Evolutionary conservation across 2,888 invertebrate genomes (phyloP), one percentile per base, ranked within the genome.

Genomic region (Lasioglossum zephyrum): DNA sequence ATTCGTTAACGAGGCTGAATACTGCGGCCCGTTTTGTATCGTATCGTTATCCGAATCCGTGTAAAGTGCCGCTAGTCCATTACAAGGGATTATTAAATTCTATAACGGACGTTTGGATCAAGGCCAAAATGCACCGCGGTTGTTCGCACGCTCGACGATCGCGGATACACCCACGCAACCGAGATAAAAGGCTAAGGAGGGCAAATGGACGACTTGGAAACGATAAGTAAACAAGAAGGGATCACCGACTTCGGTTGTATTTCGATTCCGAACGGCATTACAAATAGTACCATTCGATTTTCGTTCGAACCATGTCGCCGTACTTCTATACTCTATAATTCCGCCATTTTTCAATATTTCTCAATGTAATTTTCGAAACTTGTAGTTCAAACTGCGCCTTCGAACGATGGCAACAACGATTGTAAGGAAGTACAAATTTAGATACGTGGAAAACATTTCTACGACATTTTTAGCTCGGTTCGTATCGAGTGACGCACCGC

Each of bases 51-150:
- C 81, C 79, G 79, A 76, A 81, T 69, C 72, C 72, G 76, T 63
- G 79, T 78, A 83, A 88, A 89, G 88, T 78, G 84, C 82, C 63
- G 57, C 53, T 44, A 79, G 86, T 84, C 86, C 86, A 86, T 89
- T 88, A 83, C 80, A 81, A 76, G 86, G 85, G 87, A 90, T 90
- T 90, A 90, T 90, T 90, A 90, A 90, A 90, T 88, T 87, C 85
- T 78, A 86, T 82, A 88, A 87, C 85, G 77, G 88, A 84, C 81
- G 81, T 89, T 88, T 90, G 87, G 90, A 83, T 73, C 80, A 73
- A 70, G 41, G 85, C 90, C 88, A 90, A 88, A 84, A 81, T 77
- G 66, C 69, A 72, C 70, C 76, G 63, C 36, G 76, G 63, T 66
- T 82, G 79, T 83, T 85, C 81, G 69, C 80, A 47, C 69, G 47